Evolutionary conservation across 2,113 vertebrate genomes (phyloP).

Genomic region (Triplophysa dalaica): DNA sequence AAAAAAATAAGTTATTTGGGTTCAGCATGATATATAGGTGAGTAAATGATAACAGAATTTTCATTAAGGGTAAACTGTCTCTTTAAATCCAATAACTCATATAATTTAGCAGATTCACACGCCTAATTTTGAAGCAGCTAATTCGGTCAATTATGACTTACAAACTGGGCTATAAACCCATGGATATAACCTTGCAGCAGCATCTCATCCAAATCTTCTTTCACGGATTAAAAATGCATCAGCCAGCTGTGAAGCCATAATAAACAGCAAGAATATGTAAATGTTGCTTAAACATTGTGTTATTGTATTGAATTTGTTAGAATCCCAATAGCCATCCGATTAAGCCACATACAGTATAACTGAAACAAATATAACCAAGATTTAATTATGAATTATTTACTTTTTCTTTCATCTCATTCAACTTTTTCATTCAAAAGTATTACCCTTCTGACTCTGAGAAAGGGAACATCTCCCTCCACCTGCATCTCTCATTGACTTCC

Average conservation of each 20-base stretch:
- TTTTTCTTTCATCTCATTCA: not conserved
- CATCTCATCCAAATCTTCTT: constrained; percentile 1
- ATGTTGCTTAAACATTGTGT: no score
- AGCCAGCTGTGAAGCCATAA: not conserved
- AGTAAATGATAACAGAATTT: no score
- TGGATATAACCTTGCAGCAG: not conserved
- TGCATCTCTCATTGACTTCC: constrained; percentile 17
- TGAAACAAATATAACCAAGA: not conserved
- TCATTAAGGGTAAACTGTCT: no score
- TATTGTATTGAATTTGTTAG: no score
- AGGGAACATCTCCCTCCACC: constrained; percentile 16
- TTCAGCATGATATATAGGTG: no score
- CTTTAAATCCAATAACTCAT: no score
- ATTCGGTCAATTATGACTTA: no score
- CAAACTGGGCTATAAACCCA: no score
- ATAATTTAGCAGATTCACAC: not conserved
- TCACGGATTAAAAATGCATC: not conserved
- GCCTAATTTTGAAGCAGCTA: not conserved
- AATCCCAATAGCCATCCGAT: no score
- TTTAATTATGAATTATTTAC: not conserved
- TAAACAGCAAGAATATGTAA: not conserved
- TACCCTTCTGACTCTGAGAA: not conserved
- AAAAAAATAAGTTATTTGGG: no score
- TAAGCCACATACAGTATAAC: no score
- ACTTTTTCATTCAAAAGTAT: not conserved